Evolutionary conservation across 2,113 vertebrate species (phyloP), one percentile per base, ranked within the genome.

Genomic region (Fukomys damarensis): DNA sequence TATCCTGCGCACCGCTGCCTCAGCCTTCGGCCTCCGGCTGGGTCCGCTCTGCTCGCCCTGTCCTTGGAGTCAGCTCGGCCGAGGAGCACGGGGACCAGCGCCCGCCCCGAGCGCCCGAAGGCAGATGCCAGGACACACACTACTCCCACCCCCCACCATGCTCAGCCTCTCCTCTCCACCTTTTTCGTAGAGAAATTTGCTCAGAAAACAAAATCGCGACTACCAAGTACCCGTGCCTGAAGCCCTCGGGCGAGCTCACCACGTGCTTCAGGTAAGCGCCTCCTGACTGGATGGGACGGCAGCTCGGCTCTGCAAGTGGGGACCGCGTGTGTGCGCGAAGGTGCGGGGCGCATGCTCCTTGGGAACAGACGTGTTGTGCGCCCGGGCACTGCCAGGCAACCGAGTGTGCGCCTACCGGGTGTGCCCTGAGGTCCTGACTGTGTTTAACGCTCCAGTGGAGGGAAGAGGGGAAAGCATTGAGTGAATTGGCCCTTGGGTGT

Each of bases 161-260:
- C 70, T 30, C 63, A 41, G 65, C 65, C n/a, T 43, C 10, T 54
- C 1, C 13, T 5, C 10, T 86, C 63, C 54, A 32, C 41, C 14
- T 85, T 35, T 91, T 90, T n/a, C 74, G 8, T 98, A 99, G 99
- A 94, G 99, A 99, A 93, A 97, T 98, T 82, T 99, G 99, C 95
- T 99, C 99, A 2, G 99, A 99, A 95, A 99, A 98, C 97, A 99
- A 99, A 96, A 98, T 99, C 86, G 98, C 99, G n/a, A 99, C 99
- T 19, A 99, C 99, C 13, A 99, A 98, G 61, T 99, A 99, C 93
- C 99, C 99, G 26, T 99, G 99, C 94, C 96, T 99, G 96, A 99
- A 99, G 87, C 83, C 99, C 70, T 98, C 98, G 3, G 99, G 99
- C 28, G 99, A 99, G 97, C 98, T 99, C 65, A 98, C 99, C 52